phyloP scores from a whole-genome alignment of 2,113 vertebrate species.

The pig (Sus scrofa) region T2T-Sscrofa CM000812.6:282730001-282730500 shows the following conservation, averaged over 20 bases:
- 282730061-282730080: neutral
- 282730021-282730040: neutral
- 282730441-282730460: conserved; percentile 91
- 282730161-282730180: neutral
- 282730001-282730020: neutral
- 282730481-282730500: neutral
- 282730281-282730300: neutral
- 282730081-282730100: neutral
- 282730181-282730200: neutral
- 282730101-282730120: fast-evolving
- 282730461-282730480: fast-evolving
- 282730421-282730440: conserved; percentile 95
- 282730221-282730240: conserved; percentile 93
- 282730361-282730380: conserved; percentile 98
- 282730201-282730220: conserved; percentile 67
- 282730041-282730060: neutral
- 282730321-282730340: neutral
- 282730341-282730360: neutral
- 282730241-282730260: conserved; percentile 92
- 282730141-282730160: fast-evolving
- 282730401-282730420: conserved; percentile 89
- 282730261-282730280: conserved; percentile 90
- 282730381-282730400: conserved; percentile 93
- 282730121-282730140: neutral
- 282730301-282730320: fast-evolving